phyloP scores from a whole-genome alignment of 2,797 vertebrate genomes.

The Picus viridis region DNA sequence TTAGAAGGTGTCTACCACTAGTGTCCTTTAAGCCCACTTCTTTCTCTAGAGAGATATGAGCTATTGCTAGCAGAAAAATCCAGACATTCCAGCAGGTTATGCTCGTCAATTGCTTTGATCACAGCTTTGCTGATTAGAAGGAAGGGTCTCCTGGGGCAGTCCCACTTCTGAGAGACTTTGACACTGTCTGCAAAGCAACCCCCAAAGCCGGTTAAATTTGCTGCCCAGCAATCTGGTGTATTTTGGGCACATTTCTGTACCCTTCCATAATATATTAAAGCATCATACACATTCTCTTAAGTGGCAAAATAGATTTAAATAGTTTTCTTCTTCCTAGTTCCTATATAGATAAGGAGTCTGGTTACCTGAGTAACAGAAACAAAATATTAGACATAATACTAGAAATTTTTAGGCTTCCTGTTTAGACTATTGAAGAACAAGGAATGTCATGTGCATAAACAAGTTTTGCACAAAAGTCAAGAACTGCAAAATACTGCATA shows the following conservation, averaged over 20 bases:
- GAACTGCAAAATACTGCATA: background rate
- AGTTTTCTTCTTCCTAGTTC: background rate
- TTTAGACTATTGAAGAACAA: background rate
- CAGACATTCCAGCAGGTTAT: background rate
- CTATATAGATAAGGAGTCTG: background rate
- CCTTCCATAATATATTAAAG: background rate
- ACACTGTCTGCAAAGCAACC: background rate
- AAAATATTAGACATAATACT: background rate
- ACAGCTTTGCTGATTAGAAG: background rate
- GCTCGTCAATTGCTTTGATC: fast-evolving
- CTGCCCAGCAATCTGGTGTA: fast-evolving
- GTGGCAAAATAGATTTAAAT: background rate
- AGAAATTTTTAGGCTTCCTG: background rate
- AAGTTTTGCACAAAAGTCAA: background rate
- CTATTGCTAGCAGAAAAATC: background rate
- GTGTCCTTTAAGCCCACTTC: background rate
- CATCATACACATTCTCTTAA: background rate
- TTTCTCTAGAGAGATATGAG: background rate
- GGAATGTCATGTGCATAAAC: background rate
- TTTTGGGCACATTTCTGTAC: background rate
- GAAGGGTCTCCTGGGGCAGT: background rate
- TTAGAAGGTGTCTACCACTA: background rate
- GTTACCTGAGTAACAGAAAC: background rate
- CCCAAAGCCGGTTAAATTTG: background rate
- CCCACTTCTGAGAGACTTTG: background rate